A percentile compares a stretch with the other conserved stretches of the same genome.
Conservation (phyloP, 2,113 vertebrate species). For the Tauraco erythrolophus region DNA sequence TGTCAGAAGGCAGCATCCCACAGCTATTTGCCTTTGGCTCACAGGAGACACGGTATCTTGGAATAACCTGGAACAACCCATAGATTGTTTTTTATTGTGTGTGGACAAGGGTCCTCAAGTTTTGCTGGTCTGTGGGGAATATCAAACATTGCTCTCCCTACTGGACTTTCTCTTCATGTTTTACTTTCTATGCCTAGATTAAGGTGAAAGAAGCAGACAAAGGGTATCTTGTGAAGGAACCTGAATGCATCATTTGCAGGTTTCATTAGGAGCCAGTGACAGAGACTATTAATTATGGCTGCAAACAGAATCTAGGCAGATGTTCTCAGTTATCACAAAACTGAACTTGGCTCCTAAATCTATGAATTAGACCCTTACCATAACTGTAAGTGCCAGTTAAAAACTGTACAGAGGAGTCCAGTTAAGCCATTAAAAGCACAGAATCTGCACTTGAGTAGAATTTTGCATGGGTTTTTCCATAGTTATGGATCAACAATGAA, state of each 20-base stretch:
- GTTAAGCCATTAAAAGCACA: neutral
- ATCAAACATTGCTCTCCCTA: neutral
- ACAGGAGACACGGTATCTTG: neutral
- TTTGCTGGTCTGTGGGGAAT: neutral
- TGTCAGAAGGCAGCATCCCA: neutral
- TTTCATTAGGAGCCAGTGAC: neutral
- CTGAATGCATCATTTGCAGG: neutral
- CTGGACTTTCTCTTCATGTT: neutral
- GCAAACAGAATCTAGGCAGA: neutral
- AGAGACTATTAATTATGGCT: neutral
- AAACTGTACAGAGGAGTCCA: neutral
- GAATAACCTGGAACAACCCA: neutral
- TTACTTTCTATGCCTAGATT: neutral
- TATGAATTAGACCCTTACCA: neutral
- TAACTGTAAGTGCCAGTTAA: neutral
- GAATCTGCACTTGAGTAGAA: neutral
- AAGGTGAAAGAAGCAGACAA: neutral
- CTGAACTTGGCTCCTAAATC: neutral
- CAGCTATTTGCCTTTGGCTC: neutral
- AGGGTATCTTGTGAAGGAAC: neutral
- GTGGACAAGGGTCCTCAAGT: neutral
- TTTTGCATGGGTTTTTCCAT: neutral
- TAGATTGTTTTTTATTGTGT: rapidly evolving
- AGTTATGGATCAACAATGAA: neutral
- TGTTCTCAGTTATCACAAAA: neutral